Evolutionary conservation across 2,888 invertebrate species (phyloP).

Genomic region (Tiphia femorata): DNA sequence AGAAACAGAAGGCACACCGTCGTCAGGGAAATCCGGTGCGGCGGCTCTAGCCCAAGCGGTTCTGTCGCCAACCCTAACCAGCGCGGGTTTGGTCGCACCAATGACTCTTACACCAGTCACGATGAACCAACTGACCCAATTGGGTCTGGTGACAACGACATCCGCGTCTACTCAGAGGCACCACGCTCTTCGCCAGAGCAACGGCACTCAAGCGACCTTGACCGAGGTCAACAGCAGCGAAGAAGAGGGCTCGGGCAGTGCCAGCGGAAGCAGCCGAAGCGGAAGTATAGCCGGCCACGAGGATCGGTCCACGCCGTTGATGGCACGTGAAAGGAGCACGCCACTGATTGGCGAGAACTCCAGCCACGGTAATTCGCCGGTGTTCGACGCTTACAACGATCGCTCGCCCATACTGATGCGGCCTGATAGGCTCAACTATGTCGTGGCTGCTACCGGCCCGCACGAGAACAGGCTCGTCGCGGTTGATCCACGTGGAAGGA

Average conservation of each 20-base stretch:
- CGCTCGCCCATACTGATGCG: constrained; percentile 61
- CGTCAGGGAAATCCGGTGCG: constrained; percentile 73
- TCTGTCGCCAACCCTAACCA: constrained; percentile 74
- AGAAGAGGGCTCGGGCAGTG: constrained; percentile 56
- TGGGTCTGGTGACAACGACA: constrained; percentile 70
- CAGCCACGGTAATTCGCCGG: constrained; percentile 58
- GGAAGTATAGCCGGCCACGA: constrained; percentile 64
- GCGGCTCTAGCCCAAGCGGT: constrained; percentile 85
- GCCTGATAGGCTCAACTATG: constrained; percentile 59
- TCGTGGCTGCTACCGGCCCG: constrained; percentile 47
- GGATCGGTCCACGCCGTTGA: constrained; percentile 61
- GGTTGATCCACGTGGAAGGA: constrained; percentile 57
- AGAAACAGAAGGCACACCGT: constrained; percentile 78
- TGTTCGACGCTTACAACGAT: constrained; percentile 59
- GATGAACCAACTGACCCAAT: constrained; percentile 74
- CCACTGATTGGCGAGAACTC: constrained; percentile 61
- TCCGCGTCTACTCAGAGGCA: constrained; percentile 67
- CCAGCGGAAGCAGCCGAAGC: constrained; percentile 57
- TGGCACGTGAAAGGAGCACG: constrained; percentile 62
- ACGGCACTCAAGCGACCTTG: constrained; percentile 51
- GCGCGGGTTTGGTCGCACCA: constrained; percentile 70
- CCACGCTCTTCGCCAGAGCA: constrained; percentile 20
- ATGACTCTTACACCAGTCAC: constrained; percentile 73
- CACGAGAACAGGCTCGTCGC: constrained; percentile 31
- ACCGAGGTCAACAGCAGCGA: constrained; percentile 62